Conservation (phyloP, 2,797 vertebrate genomes). For the Florisuga fusca region DNA sequence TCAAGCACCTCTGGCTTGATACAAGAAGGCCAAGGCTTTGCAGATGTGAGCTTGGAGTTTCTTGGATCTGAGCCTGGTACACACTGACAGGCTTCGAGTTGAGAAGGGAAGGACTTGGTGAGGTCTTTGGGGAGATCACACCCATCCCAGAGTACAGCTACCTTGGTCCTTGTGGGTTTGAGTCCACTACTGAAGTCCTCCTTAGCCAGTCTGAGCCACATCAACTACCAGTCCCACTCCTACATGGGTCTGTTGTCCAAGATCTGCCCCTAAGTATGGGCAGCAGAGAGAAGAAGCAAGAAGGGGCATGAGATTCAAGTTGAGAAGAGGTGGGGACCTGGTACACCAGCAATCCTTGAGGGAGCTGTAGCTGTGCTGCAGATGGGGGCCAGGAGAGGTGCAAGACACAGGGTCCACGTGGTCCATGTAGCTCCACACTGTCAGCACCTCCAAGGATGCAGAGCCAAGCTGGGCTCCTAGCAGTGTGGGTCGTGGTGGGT, state of each 20-base stretch:
- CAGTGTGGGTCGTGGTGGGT: accelerated
- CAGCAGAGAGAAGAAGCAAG: not conserved
- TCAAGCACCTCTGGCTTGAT: not conserved
- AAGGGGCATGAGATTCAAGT: not conserved
- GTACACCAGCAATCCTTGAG: not conserved
- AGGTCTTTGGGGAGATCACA: not conserved
- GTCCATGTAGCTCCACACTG: not conserved
- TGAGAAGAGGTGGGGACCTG: not conserved
- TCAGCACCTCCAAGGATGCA: not conserved
- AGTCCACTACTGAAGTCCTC: not conserved
- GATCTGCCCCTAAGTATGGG: not conserved
- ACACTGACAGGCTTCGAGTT: accelerated
- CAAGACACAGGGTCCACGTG: not conserved
- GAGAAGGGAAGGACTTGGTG: not conserved
- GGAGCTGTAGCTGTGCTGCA: not conserved
- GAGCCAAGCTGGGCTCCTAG: not conserved
- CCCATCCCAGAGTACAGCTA: not conserved
- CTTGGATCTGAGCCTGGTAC: not conserved
- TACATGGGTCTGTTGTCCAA: not conserved
- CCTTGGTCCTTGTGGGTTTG: not conserved
- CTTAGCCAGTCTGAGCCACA: not conserved
- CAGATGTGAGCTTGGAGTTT: not conserved
- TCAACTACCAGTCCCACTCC: not conserved
- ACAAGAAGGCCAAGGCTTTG: not conserved
- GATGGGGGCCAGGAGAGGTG: not conserved